These are phyloP conservation scores for Acanthosepion pharaonis DNA, from an alignment of 2,888 invertebrate species.

Conservation along the genomic window DNA sequence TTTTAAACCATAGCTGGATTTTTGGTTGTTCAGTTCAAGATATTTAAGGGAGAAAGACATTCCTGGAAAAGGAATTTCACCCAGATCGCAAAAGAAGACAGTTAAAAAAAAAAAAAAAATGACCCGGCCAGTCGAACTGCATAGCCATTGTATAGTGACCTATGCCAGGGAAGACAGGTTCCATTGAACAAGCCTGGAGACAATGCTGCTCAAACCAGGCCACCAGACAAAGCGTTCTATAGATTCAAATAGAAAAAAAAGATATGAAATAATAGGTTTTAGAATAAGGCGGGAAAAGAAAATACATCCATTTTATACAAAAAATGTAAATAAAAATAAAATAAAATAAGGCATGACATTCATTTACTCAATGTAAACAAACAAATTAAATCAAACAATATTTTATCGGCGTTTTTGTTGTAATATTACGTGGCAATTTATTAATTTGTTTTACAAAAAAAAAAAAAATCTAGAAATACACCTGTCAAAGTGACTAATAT, in stretches of 20 bases:
- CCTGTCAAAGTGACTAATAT: too few species aligned
- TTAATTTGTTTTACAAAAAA: too few species aligned
- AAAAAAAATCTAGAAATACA: too few species aligned
- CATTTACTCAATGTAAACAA: not conserved
- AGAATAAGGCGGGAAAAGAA: not conserved
- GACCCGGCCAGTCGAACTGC: not conserved
- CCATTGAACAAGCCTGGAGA: not conserved
- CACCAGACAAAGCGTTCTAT: not conserved
- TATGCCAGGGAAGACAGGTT: not conserved
- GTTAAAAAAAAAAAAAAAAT: not conserved
- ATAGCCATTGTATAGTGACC: not conserved
- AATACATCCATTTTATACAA: not conserved
- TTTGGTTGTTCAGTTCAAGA: too few species aligned
- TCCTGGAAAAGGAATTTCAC: not conserved
- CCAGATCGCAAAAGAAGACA: not conserved
- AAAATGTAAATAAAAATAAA: not conserved
- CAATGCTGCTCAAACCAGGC: slow-evolving; percentile 18
- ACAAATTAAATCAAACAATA: not conserved
- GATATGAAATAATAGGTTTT: not conserved
- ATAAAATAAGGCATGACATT: too few species aligned
- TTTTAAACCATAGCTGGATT: not conserved
- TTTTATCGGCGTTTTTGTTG: not conserved
- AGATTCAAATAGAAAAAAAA: not conserved
- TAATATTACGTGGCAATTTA: too few species aligned
- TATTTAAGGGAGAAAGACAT: too few species aligned